These are phyloP conservation scores for Maconellicoccus hirsutus DNA, from an alignment of 1,140 invertebrate genomes.

Conservation along the genomic window DNA sequence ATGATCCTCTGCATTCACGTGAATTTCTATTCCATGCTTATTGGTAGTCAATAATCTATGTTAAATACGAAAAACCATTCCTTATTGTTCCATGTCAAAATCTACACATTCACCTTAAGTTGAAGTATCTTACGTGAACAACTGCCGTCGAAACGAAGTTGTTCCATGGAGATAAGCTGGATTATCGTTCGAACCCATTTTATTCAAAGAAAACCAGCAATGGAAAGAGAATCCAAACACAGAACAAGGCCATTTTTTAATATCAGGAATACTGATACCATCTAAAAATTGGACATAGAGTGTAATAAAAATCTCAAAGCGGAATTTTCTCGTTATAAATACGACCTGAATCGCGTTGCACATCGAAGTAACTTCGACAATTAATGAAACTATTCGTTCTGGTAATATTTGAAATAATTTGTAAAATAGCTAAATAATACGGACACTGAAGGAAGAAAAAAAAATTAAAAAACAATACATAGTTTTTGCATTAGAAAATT, in stretches of 20 bases:
- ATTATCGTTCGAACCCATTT: slow-evolving; percentile 29
- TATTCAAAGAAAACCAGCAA: slow-evolving; percentile 44
- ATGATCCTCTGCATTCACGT: slow-evolving; percentile 42
- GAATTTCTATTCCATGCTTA: slow-evolving; percentile 47
- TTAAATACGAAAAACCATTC: slow-evolving; percentile 18
- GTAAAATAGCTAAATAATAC: slow-evolving; percentile 37
- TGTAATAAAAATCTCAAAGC: neutral
- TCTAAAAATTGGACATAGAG: slow-evolving; percentile 31
- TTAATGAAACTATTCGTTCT: slow-evolving; percentile 35
- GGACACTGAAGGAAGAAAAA: slow-evolving; percentile 34
- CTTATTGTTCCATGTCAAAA: neutral
- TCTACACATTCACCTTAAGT: neutral
- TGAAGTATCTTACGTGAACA: slow-evolving; percentile 38
- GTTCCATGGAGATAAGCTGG: slow-evolving; percentile 10
- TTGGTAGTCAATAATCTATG: slow-evolving; percentile 41
- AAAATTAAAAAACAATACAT: too few relatives aligned
- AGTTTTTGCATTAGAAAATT: too few relatives aligned
- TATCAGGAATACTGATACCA: slow-evolving; percentile 42
- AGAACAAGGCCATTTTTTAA: slow-evolving; percentile 43
- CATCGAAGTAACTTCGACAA: slow-evolving; percentile 42
- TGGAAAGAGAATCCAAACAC: slow-evolving; percentile 49
- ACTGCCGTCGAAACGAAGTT: slow-evolving; percentile 34
- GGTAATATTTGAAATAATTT: slow-evolving; percentile 39
- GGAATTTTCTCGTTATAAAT: neutral
- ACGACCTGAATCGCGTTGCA: slow-evolving; percentile 37